These are phyloP conservation scores for Capreolus pygargus DNA, from an alignment of 2,113 vertebrate genomes.

Conservation along the genomic window DNA sequence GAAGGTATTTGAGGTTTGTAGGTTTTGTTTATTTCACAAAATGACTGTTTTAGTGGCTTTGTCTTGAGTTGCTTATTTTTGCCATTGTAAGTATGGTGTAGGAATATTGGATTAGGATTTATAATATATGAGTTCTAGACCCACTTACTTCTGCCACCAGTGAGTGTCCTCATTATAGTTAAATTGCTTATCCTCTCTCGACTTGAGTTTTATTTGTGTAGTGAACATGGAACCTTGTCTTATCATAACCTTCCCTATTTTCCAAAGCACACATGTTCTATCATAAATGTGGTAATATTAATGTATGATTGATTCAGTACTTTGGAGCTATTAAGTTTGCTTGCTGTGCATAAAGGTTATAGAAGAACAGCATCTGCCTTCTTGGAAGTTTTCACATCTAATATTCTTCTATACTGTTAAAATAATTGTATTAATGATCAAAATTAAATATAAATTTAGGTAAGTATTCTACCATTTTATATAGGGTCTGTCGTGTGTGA, in stretches of 20 bases:
- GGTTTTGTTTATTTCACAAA: neutral
- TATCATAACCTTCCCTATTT: neutral
- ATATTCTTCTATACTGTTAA: neutral
- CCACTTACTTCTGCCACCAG: neutral
- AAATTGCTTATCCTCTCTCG: neutral
- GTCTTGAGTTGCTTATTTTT: neutral
- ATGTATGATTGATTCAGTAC: neutral
- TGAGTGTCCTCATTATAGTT: neutral
- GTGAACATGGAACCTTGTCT: neutral
- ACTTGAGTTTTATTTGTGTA: neutral
- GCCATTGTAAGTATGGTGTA: neutral
- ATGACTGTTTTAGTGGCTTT: neutral
- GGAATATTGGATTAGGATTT: neutral
- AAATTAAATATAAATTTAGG: slow-evolving; percentile 16
- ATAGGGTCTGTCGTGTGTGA: neutral
- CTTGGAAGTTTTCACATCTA: neutral
- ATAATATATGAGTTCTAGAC: neutral
- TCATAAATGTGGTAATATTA: neutral
- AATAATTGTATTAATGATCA: slow-evolving; percentile 11
- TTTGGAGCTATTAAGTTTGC: neutral
- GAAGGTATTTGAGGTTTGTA: neutral
- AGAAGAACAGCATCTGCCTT: neutral
- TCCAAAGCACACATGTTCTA: neutral
- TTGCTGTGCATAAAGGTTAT: neutral
- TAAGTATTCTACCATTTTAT: neutral